Conservation (phyloP, 2,888 invertebrate species). For the Lasioglossum oenotherae region DNA sequence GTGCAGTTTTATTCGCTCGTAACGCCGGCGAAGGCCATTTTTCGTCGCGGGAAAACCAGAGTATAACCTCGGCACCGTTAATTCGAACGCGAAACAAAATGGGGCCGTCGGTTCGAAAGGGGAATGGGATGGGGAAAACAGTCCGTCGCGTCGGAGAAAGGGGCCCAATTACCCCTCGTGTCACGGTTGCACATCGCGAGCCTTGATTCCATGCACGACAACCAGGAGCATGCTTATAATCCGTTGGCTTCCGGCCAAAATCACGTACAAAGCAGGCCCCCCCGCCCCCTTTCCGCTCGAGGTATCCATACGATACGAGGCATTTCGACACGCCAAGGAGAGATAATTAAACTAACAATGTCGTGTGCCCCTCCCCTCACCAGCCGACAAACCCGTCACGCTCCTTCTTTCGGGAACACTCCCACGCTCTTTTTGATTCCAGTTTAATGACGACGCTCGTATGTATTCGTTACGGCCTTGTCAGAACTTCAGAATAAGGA, state of each 20-base stretch:
- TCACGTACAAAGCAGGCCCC: conserved; percentile 58
- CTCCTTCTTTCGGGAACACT: neutral
- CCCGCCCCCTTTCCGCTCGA: neutral
- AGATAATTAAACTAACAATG: conserved; percentile 78
- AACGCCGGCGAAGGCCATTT: neutral
- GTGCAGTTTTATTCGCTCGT: neutral
- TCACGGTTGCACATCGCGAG: conserved; percentile 35
- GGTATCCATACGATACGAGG: conserved; percentile 44
- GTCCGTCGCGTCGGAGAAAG: neutral
- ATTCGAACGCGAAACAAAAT: conserved; percentile 17
- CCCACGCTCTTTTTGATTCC: conserved; percentile 35
- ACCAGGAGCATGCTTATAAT: conserved; percentile 67
- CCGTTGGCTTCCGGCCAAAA: conserved; percentile 75
- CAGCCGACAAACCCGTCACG: neutral
- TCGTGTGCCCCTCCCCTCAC: conserved; percentile 35
- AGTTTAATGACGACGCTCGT: conserved; percentile 48
- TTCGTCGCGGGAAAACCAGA: neutral
- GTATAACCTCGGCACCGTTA: neutral
- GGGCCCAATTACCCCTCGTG: conserved; percentile 38
- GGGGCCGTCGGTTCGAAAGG: neutral
- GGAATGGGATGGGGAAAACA: neutral
- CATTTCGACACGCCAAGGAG: conserved; percentile 58
- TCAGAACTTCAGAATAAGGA: conserved; percentile 51
- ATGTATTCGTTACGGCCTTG: conserved; percentile 45
- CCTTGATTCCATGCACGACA: conserved; percentile 60